Evolutionary conservation across 2,113 vertebrate genomes (phyloP).

Genomic region (Ciconia boyciana): DNA sequence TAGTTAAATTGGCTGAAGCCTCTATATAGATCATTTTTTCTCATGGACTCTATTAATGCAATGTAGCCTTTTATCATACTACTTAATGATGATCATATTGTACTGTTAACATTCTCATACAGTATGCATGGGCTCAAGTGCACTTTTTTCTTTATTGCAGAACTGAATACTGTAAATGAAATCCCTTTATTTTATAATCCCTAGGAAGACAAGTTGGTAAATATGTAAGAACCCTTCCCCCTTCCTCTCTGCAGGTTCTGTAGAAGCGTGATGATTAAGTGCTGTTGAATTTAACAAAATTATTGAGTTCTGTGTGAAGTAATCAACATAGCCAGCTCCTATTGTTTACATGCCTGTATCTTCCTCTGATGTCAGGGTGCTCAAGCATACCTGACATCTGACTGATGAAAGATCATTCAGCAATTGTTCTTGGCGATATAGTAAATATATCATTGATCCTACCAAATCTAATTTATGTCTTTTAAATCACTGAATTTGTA

Average conservation of each 20-base stretch:
- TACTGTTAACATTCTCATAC: conserved; percentile 54
- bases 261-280: conserved; percentile 34
- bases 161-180: conserved; percentile 60
- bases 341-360: conserved; percentile 49
- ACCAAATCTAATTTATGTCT: conserved; percentile 52
- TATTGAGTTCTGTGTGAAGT: conserved; percentile 43
- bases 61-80: conserved; percentile 66
- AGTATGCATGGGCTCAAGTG: conserved; percentile 69
- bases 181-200: conserved; percentile 51
- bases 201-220: conserved; percentile 29
- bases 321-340: conserved; percentile 47
- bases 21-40: conserved; percentile 38
- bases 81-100: conserved; percentile 55
- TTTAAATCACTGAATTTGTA: conserved; percentile 43
- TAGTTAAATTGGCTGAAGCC: conserved; percentile 9
- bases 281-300: conserved; percentile 36
- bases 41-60: conserved; percentile 58
- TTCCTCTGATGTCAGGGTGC: not conserved
- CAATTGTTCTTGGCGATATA: not conserved
- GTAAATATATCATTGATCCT: conserved; percentile 16
- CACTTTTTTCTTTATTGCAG: conserved; percentile 62
- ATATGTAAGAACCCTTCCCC: conserved; percentile 25
- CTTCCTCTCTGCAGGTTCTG: conserved; percentile 49
- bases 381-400: not conserved
- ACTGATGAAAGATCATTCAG: not conserved